Evolutionary conservation across 2,797 vertebrate species (phyloP), one percentile per base, ranked within the genome.

Genomic region (Echeneis naucrates): DNA sequence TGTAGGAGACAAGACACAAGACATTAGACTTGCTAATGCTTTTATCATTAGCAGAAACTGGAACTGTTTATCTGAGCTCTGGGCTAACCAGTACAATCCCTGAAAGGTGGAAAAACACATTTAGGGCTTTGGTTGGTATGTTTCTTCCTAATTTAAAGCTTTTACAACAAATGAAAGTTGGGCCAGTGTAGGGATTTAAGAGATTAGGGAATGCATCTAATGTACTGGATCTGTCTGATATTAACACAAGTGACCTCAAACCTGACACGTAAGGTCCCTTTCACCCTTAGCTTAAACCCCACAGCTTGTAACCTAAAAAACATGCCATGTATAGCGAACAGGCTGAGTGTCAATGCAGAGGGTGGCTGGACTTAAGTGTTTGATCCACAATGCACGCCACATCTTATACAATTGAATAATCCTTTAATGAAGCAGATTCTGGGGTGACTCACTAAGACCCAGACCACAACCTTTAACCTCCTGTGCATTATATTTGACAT

Each of bases 221-320:
- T 85, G 68, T 76, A 65, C 45, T 44, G 56, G 63, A 78, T 81
- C 75, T 77, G 77, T 77, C 56, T 48, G 57, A 77, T 60, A 77
- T 85, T 68, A 81, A 82, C 86, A 82, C 40, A 63, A 77, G 68
- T 84, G 73, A 87, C 86, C 81, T 83, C 75, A 77, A 68, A 80
- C 76, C 68, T 74, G 81, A 80, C 68, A 77, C 32, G 63, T 68
- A 68, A 82, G 70, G 70, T 67, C 56, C 59, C 52, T 81, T 52
- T 80, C 47, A 68, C 57, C 77, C 65, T 65, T 45, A 69, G 77
- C 61, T 83, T 84, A 80, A 77, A 80, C 30, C 71, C 60, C 37
- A 48, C 54, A 72, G 44, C 42, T 60, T 57, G 19, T 27, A 77
- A 68, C 38, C 54, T 50, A 50, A 76, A 82, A 81, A 77, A 66